A percentile compares a stretch with the other conserved stretches of the same genome.
These are phyloP conservation scores for Sinocyclocheilus grahami DNA, from an alignment of 2,113 vertebrate genomes.

Conservation along the genomic window DNA sequence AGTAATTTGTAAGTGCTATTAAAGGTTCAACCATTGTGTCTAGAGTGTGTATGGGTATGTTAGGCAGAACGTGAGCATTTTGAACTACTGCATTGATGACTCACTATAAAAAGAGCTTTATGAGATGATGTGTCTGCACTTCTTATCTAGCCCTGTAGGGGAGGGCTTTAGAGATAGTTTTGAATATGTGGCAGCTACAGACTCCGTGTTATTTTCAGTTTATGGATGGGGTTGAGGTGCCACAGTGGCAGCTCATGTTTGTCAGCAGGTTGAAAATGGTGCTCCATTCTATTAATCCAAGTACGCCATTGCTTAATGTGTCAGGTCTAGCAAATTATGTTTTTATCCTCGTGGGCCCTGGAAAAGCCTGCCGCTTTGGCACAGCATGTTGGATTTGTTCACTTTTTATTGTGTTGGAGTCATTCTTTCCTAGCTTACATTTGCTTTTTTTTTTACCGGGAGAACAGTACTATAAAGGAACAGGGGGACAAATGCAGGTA, in stretches of 20 bases:
- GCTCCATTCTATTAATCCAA: slow-evolving; percentile 44
- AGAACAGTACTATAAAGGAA: background rate
- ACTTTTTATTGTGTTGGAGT: slow-evolving; percentile 32
- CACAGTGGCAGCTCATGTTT: slow-evolving; percentile 43
- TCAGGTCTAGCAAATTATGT: slow-evolving; percentile 42
- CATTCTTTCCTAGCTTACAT: slow-evolving; percentile 7
- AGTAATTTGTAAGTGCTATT: background rate
- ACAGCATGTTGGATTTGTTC: slow-evolving; percentile 5
- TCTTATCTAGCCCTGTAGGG: slow-evolving; percentile 19
- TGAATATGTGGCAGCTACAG: background rate
- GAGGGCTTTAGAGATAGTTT: background rate
- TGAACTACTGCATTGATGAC: background rate
- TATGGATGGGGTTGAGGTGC: slow-evolving; percentile 21
- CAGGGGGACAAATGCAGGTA: background rate
- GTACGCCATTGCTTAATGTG: slow-evolving; percentile 38
- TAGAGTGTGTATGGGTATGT: background rate
- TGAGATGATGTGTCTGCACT: slow-evolving; percentile 6
- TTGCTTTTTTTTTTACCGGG: background rate
- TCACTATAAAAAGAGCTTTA: background rate
- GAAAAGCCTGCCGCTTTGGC: slow-evolving; percentile 15
- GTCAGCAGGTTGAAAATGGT: slow-evolving; percentile 42
- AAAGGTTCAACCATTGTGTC: background rate
- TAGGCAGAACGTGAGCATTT: background rate
- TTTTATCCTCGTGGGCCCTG: slow-evolving; percentile 19
- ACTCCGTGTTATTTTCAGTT: slow-evolving; percentile 32